phyloP scores from a whole-genome alignment of 2,113 vertebrate genomes.

The Hypomesus transpacificus region DNA sequence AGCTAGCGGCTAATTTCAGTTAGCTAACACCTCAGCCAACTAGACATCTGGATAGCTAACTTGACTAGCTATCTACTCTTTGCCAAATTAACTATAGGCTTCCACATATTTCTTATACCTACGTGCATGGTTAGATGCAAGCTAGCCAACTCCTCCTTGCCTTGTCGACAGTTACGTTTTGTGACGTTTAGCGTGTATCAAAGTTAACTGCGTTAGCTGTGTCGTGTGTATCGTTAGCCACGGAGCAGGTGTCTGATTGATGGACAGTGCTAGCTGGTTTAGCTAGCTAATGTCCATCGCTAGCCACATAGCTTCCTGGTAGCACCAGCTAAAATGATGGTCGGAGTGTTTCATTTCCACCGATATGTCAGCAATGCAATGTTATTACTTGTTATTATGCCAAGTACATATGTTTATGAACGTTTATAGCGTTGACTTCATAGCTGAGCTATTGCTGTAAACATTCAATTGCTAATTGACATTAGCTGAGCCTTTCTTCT shows the following conservation, averaged over 20 bases:
- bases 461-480: conserved; percentile 13
- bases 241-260: conserved; percentile 41
- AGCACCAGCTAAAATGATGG: neutral
- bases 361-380: too few species aligned
- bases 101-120: too few species aligned
- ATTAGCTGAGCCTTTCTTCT: neutral
- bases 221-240: conserved; percentile 11
- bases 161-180: neutral
- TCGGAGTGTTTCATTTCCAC: too few species aligned
- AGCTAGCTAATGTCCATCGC: conserved; percentile 3
- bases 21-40: neutral
- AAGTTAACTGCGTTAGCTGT: conserved; percentile 1
- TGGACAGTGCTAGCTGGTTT: conserved; percentile 6
- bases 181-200: neutral
- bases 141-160: too few species aligned
- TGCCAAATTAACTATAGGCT: neutral
- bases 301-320: conserved; percentile 10
- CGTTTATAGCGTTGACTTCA: too few species aligned
- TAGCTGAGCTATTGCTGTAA: too few species aligned
- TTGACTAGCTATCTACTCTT: conserved; percentile 2
- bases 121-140: too few species aligned
- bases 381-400: too few species aligned
- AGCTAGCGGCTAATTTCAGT: neutral
- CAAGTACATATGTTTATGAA: too few species aligned
- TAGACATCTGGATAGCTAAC: neutral